These are phyloP conservation scores for Acrobasis repandana DNA, from an alignment of 2,888 invertebrate species.

Conservation along the genomic window DNA sequence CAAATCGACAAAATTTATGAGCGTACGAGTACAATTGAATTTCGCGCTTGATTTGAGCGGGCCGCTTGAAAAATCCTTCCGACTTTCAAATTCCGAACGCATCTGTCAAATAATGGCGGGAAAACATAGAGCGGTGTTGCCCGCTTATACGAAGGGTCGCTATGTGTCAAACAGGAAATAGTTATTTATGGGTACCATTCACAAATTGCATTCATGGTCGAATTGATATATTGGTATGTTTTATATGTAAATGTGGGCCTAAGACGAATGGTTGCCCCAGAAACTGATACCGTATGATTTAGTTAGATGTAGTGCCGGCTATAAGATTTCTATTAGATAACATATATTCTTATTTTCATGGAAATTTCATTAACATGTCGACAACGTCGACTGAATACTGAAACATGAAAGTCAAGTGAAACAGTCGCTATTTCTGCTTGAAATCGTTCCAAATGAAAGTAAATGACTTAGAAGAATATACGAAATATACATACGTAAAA, in stretches of 20 bases:
- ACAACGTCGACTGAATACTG: neutral
- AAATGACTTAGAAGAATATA: no score
- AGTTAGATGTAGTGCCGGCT: slow-evolving; percentile 36
- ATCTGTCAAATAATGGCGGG: slow-evolving; percentile 78
- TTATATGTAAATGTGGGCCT: slow-evolving; percentile 78
- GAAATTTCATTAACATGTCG: slow-evolving; percentile 25
- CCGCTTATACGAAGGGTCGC: slow-evolving; percentile 67
- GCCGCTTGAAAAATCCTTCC: slow-evolving; percentile 70
- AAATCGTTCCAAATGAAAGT: no score
- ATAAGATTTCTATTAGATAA: slow-evolving; percentile 29
- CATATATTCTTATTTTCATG: slow-evolving; percentile 22
- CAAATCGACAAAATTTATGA: slow-evolving; percentile 70
- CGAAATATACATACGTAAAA: no score
- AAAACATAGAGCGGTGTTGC: slow-evolving; percentile 65
- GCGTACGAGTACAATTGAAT: slow-evolving; percentile 76
- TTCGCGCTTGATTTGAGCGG: slow-evolving; percentile 79
- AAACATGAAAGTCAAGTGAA: neutral
- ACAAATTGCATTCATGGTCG: slow-evolving; percentile 80
- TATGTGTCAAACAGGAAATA: slow-evolving; percentile 78
- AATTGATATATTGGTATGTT: slow-evolving; percentile 81
- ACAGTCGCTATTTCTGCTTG: neutral
- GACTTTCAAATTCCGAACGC: slow-evolving; percentile 67
- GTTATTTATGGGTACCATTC: slow-evolving; percentile 80
- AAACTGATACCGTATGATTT: slow-evolving; percentile 73
- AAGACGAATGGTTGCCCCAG: slow-evolving; percentile 74